These are phyloP conservation scores for Drosophila mimetica DNA, from an alignment of 2,888 invertebrate species.

Conservation along the genomic window DNA sequence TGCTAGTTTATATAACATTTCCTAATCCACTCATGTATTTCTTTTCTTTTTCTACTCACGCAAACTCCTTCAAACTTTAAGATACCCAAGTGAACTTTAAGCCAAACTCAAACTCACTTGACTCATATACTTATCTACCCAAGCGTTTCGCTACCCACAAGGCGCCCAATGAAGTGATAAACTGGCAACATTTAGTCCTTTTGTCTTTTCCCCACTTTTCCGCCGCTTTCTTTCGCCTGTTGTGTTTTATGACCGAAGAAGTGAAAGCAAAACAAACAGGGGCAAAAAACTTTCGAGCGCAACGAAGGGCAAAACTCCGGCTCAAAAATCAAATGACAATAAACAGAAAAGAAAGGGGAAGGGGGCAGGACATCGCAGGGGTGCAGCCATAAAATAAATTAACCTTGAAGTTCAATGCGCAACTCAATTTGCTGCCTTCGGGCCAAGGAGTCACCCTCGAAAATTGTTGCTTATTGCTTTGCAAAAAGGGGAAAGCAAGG, in stretches of 20 bases:
- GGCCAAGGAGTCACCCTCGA: conserved; percentile 16
- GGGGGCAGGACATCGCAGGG: no score
- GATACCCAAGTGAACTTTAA: not conserved
- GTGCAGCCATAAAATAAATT: conserved; percentile 69
- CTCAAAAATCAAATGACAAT: conserved; percentile 71
- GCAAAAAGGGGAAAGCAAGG: conserved; percentile 3
- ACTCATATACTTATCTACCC: conserved; percentile 23
- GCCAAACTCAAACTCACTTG: conserved; percentile 4
- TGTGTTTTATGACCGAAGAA: conserved; percentile 32
- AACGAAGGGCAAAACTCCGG: conserved; percentile 23
- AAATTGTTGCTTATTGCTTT: conserved; percentile 27
- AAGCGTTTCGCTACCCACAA: conserved; percentile 11
- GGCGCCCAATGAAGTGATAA: conserved; percentile 66
- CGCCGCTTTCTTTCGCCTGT: not conserved
- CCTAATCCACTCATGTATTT: not conserved
- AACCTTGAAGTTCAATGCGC: conserved; percentile 68
- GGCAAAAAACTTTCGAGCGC: conserved; percentile 46
- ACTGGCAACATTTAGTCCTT: conserved; percentile 67
- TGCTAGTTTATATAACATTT: not conserved
- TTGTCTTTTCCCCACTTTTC: conserved; percentile 27
- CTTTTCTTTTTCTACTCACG: not conserved
- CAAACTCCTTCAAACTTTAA: not conserved
- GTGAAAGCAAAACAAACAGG: conserved; percentile 23
- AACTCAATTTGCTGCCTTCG: conserved; percentile 34
- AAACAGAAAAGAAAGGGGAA: conserved; percentile 12